A percentile compares a stretch with the other conserved stretches of the same genome.
Evolutionary conservation across 2,888 invertebrate species (phyloP).

Genomic region (Nemotelus pantherinus): DNA sequence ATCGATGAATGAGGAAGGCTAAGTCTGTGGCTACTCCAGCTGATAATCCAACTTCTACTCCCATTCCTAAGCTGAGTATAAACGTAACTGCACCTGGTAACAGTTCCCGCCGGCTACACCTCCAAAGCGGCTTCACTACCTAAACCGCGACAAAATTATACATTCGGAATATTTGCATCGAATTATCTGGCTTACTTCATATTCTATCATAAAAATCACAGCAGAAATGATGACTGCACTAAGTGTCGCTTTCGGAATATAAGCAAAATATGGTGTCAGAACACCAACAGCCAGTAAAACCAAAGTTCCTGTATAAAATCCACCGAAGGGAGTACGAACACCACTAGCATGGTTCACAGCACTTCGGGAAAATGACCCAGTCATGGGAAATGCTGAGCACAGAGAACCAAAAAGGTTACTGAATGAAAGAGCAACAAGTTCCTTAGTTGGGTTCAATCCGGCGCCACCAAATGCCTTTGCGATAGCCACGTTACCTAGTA

Average conservation of each 20-base stretch:
- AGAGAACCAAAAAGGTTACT: slow-evolving; percentile 89
- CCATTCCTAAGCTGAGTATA: slow-evolving; percentile 79
- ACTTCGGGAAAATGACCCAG: slow-evolving; percentile 88
- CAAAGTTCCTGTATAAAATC: slow-evolving; percentile 82
- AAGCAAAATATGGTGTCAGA: slow-evolving; percentile 89
- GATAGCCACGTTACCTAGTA: slow-evolving; percentile 93
- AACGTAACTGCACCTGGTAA: slow-evolving; percentile 87
- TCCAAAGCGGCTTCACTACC: slow-evolving; percentile 87
- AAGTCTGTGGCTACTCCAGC: slow-evolving; percentile 84
- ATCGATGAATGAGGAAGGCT: slow-evolving; percentile 80
- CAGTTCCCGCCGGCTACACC: slow-evolving; percentile 81
- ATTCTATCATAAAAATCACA: slow-evolving; percentile 94
- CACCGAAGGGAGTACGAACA: slow-evolving; percentile 88
- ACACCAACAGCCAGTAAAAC: slow-evolving; percentile 86
- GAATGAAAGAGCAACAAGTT: slow-evolving; percentile 84
- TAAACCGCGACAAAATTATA: slow-evolving; percentile 53
- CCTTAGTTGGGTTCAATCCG: slow-evolving; percentile 88
- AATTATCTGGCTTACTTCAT: slow-evolving; percentile 68
- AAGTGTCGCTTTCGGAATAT: slow-evolving; percentile 87
- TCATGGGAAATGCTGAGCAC: slow-evolving; percentile 89
- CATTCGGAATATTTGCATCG: background rate
- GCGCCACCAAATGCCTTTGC: slow-evolving; percentile 92
- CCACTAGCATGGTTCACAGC: slow-evolving; percentile 97
- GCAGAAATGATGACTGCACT: slow-evolving; percentile 95
- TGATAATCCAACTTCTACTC: slow-evolving; percentile 88